phyloP scores from a whole-genome alignment of 2,888 invertebrate genomes.

The Drosophila stalkeri region DNA sequence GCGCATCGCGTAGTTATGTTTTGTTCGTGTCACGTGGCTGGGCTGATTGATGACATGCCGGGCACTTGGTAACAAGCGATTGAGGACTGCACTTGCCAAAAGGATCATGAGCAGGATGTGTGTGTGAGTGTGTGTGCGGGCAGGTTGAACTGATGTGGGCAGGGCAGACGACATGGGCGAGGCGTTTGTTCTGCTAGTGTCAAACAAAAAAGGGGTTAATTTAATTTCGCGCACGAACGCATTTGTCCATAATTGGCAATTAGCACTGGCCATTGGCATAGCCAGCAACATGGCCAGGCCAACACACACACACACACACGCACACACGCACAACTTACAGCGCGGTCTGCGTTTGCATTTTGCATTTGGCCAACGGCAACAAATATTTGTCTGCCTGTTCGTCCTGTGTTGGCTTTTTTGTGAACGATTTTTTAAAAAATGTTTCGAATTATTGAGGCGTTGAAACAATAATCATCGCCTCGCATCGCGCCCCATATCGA shows the following conservation, averaged over 20 bases:
- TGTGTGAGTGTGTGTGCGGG: not conserved
- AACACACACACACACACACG: slow-evolving; percentile 18
- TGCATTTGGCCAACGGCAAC: slow-evolving; percentile 71
- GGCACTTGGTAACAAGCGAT: slow-evolving; percentile 60
- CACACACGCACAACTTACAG: slow-evolving; percentile 37
- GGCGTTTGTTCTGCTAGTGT: slow-evolving; percentile 24
- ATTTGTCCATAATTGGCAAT: slow-evolving; percentile 84
- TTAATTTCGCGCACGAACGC: slow-evolving; percentile 83
- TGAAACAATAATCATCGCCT: slow-evolving; percentile 75
- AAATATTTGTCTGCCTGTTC: slow-evolving; percentile 65
- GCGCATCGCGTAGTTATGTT: slow-evolving; percentile 60
- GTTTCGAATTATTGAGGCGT: slow-evolving; percentile 74
- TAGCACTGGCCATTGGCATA: slow-evolving; percentile 80
- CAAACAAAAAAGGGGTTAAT: slow-evolving; percentile 79
- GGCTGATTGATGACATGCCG: slow-evolving; percentile 72
- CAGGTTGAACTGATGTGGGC: no score
- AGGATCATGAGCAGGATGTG: slow-evolving; percentile 21
- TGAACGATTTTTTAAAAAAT: slow-evolving; percentile 61
- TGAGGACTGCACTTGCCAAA: slow-evolving; percentile 48
- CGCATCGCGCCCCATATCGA: slow-evolving; percentile 45
- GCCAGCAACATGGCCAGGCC: slow-evolving; percentile 51
- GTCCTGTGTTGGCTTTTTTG: slow-evolving; percentile 49
- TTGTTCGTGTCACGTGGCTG: slow-evolving; percentile 48
- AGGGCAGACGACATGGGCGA: not conserved
- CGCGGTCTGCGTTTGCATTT: slow-evolving; percentile 63